A percentile compares a stretch with the other conserved stretches of the same genome.
Evolutionary conservation across 2,797 vertebrate genomes (phyloP).

Genomic region (Ptychobarbus kaznakovi): DNA sequence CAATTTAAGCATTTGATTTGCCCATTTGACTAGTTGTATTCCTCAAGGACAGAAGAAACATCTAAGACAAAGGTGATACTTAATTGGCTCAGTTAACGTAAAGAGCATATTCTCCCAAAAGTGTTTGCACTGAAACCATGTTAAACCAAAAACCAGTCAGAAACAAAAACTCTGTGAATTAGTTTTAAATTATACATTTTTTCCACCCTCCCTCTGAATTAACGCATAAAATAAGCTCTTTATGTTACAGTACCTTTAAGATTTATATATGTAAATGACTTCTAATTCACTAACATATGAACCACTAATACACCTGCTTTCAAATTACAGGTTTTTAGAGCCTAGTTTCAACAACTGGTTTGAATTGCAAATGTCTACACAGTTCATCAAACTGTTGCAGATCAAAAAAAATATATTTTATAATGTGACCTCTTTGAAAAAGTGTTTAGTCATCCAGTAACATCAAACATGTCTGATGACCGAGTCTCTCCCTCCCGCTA

Average conservation of each 20-base stretch:
- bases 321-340: not conserved
- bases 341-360: not conserved
- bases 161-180: not conserved
- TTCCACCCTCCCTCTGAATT: not conserved
- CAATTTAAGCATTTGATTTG: not conserved
- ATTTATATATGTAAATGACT: not conserved
- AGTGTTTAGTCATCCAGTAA: not conserved
- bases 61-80: too few species aligned
- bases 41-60: not conserved
- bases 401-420: not conserved
- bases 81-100: not conserved
- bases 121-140: not conserved
- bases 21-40: not conserved
- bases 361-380: not conserved
- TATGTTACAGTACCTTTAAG: not conserved
- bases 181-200: not conserved
- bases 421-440: not conserved
- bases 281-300: not conserved
- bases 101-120: not conserved
- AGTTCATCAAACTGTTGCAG: not conserved
- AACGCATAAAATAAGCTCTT: not conserved
- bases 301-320: not conserved
- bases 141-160: not conserved
- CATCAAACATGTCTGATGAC: constrained; percentile 12
- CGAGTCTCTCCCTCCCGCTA: not conserved